These are phyloP conservation scores for Lophotis ruficrista DNA, from an alignment of 2,113 vertebrate species.

Conservation along the genomic window DNA sequence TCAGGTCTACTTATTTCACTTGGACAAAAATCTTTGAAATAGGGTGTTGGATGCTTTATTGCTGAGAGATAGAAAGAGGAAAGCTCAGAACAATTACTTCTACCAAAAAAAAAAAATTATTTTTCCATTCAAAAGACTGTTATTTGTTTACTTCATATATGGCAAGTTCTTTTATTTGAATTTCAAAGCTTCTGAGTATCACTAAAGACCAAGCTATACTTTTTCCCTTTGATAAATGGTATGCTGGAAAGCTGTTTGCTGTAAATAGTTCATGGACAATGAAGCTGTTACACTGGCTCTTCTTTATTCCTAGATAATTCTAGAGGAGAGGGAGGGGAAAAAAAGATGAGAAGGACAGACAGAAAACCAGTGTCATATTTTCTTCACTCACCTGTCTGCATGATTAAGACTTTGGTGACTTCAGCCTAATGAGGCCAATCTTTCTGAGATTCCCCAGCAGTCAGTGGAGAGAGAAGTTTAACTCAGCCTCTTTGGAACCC, in stretches of 20 bases:
- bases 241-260: background rate
- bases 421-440: background rate
- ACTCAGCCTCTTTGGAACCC: background rate
- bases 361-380: background rate
- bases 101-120: rapidly evolving
- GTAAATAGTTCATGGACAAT: background rate
- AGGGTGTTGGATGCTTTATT: background rate
- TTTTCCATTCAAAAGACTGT: background rate
- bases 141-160: background rate
- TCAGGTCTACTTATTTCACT: background rate
- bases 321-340: rapidly evolving
- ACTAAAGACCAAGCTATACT: background rate
- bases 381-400: background rate
- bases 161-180: background rate
- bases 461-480: background rate
- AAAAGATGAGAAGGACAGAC: background rate
- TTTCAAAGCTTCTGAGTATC: background rate
- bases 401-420: background rate
- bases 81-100: background rate
- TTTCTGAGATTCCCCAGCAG: background rate
- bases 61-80: background rate
- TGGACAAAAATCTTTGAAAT: background rate
- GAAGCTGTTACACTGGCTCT: background rate
- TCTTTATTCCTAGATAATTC: background rate
- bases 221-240: background rate